Conservation (phyloP, 2,113 vertebrate genomes). For the Tachycineta bicolor region DNA sequence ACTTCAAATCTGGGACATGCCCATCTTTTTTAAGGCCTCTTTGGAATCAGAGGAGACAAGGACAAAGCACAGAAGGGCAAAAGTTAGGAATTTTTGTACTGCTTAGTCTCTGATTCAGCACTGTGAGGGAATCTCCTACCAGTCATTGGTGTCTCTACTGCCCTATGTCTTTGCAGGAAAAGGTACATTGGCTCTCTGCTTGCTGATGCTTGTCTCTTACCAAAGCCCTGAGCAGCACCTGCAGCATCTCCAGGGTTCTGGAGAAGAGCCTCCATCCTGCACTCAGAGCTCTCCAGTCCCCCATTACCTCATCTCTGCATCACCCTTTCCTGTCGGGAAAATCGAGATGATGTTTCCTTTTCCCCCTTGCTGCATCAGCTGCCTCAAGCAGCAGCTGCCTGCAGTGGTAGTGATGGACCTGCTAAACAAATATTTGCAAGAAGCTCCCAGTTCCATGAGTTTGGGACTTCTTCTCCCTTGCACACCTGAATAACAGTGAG, state of each 20-base stretch:
- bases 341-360: not conserved
- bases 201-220: not conserved
- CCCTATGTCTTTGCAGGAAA: not conserved
- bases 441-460: not conserved
- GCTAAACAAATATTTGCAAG: not conserved
- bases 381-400: not conserved
- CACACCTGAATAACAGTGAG: not conserved
- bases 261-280: not conserved
- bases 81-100: not conserved
- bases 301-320: not conserved
- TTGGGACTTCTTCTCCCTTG: not conserved
- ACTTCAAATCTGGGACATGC: constrained; percentile 20
- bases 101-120: not conserved
- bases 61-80: not conserved
- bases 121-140: not conserved
- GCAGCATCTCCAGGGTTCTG: not conserved
- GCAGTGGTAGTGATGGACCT: not conserved
- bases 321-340: not conserved
- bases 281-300: not conserved
- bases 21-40: not conserved
- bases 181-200: not conserved
- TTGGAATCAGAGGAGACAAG: not conserved
- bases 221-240: not conserved
- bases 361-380: not conserved
- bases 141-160: not conserved